phyloP scores from a whole-genome alignment of 2,113 vertebrate genomes.

The Nettapus auritus region DNA sequence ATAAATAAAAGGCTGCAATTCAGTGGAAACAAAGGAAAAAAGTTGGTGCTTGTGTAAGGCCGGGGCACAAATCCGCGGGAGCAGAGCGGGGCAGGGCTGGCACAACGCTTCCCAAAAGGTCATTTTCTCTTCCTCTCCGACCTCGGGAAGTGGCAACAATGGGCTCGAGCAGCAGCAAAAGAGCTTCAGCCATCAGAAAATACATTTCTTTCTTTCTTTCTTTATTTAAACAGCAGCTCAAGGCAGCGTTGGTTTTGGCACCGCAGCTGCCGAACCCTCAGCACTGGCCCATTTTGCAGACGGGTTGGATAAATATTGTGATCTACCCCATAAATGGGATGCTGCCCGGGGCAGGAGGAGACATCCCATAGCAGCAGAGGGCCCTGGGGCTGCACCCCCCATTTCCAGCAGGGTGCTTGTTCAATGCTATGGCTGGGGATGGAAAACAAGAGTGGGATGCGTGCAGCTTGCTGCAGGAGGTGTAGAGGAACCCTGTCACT shows the following conservation, averaged over 20 bases:
- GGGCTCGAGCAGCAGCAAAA: background rate
- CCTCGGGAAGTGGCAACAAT: background rate
- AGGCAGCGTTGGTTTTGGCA: background rate
- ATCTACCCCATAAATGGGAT: background rate
- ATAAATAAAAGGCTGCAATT: background rate
- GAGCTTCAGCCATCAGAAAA: background rate
- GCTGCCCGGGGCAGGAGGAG: background rate
- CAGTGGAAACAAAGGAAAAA: conserved; percentile 46
- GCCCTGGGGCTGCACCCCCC: background rate
- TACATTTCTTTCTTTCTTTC: background rate
- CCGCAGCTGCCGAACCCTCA: background rate
- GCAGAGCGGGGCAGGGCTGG: background rate
- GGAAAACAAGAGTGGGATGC: background rate
- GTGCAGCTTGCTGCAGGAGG: background rate
- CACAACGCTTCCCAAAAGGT: background rate
- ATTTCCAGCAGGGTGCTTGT: too few species aligned
- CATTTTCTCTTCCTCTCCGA: background rate
- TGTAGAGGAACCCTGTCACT: background rate
- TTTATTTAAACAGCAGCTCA: background rate
- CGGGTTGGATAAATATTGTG: background rate
- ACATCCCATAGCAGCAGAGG: background rate
- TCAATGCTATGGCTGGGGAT: background rate
- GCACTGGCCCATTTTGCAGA: background rate
- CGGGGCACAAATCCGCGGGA: background rate
- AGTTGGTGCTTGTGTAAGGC: conserved; percentile 13